Percentiles rank a stretch among this genome's conserved stretches.
phyloP scores from a whole-genome alignment of 2,113 vertebrate species.

The Dromas ardeola region DNA sequence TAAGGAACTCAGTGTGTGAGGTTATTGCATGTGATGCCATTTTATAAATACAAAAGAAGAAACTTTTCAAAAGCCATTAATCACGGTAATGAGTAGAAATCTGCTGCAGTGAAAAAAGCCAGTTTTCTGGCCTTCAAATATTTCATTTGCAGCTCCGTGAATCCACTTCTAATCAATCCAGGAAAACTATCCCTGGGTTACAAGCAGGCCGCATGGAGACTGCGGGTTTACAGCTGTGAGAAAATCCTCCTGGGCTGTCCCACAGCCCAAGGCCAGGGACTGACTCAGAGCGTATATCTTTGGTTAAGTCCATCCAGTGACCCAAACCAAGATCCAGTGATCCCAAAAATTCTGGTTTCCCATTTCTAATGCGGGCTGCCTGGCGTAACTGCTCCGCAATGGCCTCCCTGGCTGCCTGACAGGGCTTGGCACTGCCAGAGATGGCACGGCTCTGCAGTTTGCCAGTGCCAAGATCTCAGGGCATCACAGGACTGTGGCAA shows the following conservation, averaged over 20 bases:
- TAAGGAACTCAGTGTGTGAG: neutral
- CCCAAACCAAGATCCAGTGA: neutral
- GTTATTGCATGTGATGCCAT: neutral
- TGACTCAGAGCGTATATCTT: neutral
- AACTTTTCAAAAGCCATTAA: neutral
- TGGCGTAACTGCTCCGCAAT: neutral
- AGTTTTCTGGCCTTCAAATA: neutral
- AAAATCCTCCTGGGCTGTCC: neutral
- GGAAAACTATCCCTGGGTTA: neutral
- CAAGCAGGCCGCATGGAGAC: neutral
- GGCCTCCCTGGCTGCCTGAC: neutral
- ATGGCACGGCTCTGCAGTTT: neutral
- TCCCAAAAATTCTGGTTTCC: neutral
- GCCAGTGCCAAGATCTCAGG: neutral
- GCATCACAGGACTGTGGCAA: neutral
- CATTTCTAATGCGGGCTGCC: neutral
- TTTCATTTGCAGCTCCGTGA: neutral
- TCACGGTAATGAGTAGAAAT: neutral
- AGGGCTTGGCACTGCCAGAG: accelerated
- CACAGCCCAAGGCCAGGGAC: neutral
- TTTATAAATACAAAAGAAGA: neutral
- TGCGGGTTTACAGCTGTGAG: neutral
- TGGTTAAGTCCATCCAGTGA: neutral
- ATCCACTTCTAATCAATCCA: neutral
- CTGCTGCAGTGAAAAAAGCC: neutral